phyloP scores from a whole-genome alignment of 2,888 invertebrate species.

The Drosophila borborema region DNA sequence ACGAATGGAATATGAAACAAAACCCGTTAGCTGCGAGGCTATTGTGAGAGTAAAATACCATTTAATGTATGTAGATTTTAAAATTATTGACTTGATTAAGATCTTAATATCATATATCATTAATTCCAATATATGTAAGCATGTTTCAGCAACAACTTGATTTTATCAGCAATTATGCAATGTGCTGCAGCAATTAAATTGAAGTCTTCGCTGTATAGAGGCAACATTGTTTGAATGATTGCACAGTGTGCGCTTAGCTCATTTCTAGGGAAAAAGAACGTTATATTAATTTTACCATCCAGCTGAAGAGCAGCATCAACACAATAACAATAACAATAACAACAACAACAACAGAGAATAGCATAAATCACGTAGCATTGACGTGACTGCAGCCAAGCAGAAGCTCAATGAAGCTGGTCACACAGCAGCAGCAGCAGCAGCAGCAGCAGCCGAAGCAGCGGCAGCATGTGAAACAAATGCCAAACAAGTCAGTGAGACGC shows the following conservation, averaged over 20 bases:
- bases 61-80: background rate
- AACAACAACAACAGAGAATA: conserved; percentile 5
- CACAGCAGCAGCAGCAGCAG: conserved; percentile 35
- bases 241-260: conserved; percentile 48
- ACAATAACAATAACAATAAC: background rate
- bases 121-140: background rate
- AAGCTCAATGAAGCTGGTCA: conserved; percentile 74
- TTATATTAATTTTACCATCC: conserved; percentile 71
- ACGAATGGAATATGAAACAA: background rate
- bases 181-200: conserved; percentile 61
- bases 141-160: conserved; percentile 23
- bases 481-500: conserved; percentile 39
- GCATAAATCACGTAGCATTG: conserved; percentile 63
- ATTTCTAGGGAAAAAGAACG: conserved; percentile 72
- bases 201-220: conserved; percentile 32
- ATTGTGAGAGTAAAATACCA: background rate
- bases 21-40: background rate
- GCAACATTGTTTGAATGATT: conserved; percentile 62
- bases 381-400: conserved; percentile 74
- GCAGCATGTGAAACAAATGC: conserved; percentile 53
- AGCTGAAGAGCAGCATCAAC: conserved; percentile 28
- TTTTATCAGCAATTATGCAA: conserved; percentile 61
- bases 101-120: background rate
- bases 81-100: background rate
- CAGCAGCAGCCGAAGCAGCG: conserved; percentile 17